A percentile compares a stretch with the other conserved stretches of the same genome.
Conservation (phyloP, 2,797 vertebrate species). For the Sternarchorhynchus goeldii region DNA sequence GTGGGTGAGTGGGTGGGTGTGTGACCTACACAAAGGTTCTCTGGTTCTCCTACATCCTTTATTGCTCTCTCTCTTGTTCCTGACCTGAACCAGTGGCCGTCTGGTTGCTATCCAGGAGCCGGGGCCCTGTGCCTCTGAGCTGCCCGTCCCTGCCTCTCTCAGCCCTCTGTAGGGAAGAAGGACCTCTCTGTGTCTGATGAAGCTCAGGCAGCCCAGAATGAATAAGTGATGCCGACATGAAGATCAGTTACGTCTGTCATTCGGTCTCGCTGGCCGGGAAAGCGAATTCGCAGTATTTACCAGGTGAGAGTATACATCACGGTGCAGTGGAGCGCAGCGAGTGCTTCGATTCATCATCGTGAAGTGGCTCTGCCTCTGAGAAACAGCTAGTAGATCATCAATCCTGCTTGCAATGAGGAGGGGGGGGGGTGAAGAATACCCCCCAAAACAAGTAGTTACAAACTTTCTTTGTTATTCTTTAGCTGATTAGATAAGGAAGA, state of each 20-base stretch:
- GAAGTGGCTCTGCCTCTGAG: slow-evolving; percentile 6
- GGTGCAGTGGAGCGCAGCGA: slow-evolving; percentile 7
- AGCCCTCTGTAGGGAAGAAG: slow-evolving; percentile 50
- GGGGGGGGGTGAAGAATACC: no score
- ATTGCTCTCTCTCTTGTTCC: background rate
- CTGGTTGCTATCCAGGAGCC: slow-evolving; percentile 10
- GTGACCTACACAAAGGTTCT: background rate
- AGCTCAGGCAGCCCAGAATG: slow-evolving; percentile 34
- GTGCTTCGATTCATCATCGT: slow-evolving; percentile 30
- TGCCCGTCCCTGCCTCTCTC: slow-evolving; percentile 14
- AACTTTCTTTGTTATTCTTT: background rate
- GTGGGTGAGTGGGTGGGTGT: background rate
- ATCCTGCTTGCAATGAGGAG: background rate
- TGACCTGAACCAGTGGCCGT: background rate
- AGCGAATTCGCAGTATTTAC: slow-evolving; percentile 44
- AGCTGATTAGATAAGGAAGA: no score
- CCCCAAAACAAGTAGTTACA: background rate
- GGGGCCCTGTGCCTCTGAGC: background rate
- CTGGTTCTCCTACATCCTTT: no score
- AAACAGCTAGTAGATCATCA: slow-evolving; percentile 11
- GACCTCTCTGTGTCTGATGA: slow-evolving; percentile 43
- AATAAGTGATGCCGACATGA: slow-evolving; percentile 54
- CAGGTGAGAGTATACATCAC: slow-evolving; percentile 11
- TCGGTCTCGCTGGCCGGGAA: slow-evolving; percentile 30
- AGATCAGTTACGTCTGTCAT: slow-evolving; percentile 44